Evolutionary conservation across 2,797 vertebrate genomes (phyloP).

Genomic region (Cyprinodon diabolis): DNA sequence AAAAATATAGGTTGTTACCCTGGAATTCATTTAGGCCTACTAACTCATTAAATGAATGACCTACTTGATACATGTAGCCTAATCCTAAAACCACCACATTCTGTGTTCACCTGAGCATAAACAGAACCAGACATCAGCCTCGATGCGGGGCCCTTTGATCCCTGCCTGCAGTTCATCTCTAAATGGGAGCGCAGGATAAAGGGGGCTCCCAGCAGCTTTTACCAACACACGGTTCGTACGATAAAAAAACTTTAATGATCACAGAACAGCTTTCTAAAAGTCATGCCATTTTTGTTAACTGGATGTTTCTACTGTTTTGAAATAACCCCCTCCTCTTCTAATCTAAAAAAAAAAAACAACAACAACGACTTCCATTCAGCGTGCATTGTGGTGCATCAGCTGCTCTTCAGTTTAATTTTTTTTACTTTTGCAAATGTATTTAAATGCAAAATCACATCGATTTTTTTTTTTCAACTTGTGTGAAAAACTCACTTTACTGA

Average conservation of each 20-base stretch:
- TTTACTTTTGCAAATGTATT: not conserved
- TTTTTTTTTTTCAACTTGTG: not conserved
- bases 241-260: no score
- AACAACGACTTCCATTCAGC: not conserved
- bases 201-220: not conserved
- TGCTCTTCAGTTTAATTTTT: not conserved
- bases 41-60: not conserved
- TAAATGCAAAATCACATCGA: not conserved
- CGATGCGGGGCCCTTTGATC: not conserved
- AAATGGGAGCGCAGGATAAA: not conserved
- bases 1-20: not conserved
- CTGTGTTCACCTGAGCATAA: not conserved
- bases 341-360: not conserved
- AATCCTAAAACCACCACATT: not conserved
- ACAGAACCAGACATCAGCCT: not conserved
- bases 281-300: not conserved
- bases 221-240: not conserved
- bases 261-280: not conserved
- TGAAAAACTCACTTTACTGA: conserved; percentile 49
- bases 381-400: not conserved
- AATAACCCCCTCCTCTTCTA: not conserved
- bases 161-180: no score
- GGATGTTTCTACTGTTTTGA: not conserved
- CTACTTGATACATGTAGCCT: not conserved
- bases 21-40: not conserved